Conservation (phyloP, 2,113 vertebrate species). For the Spilogale gracilis region DNA sequence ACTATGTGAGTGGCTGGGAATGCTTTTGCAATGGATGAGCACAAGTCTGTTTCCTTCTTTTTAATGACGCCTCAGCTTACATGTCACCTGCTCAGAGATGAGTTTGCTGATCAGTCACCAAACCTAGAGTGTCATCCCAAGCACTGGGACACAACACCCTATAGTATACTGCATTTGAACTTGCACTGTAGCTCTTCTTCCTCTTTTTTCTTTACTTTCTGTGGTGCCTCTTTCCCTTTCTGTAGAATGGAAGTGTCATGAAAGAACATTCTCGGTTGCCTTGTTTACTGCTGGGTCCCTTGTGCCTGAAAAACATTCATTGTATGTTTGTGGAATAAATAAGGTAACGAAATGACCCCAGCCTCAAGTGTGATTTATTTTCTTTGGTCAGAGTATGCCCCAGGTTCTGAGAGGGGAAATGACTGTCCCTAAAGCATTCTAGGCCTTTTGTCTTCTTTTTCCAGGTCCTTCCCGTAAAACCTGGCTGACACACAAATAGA, state of each 20-base stretch:
- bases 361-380: conserved; percentile 23
- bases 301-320: neutral
- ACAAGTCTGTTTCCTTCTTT: conserved; percentile 5
- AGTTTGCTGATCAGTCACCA: neutral
- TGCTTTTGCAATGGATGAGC: neutral
- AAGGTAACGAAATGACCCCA: neutral
- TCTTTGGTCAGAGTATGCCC: neutral
- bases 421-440: conserved; percentile 57
- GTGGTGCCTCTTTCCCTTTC: neutral
- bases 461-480: conserved; percentile 66
- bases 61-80: neutral
- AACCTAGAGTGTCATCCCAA: neutral
- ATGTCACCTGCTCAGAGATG: neutral
- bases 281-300: neutral
- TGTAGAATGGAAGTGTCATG: neutral
- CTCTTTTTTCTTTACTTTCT: neutral
- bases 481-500: conserved; percentile 67
- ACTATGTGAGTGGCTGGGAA: neutral
- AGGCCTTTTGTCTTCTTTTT: conserved; percentile 48
- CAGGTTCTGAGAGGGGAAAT: conserved; percentile 56
- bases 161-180: neutral
- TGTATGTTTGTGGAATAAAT: neutral
- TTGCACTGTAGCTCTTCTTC: conserved; percentile 3
- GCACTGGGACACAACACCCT: neutral
- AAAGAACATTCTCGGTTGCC: neutral